Conservation (phyloP, 2,888 invertebrate species). For the Criorhina ranunculi region DNA sequence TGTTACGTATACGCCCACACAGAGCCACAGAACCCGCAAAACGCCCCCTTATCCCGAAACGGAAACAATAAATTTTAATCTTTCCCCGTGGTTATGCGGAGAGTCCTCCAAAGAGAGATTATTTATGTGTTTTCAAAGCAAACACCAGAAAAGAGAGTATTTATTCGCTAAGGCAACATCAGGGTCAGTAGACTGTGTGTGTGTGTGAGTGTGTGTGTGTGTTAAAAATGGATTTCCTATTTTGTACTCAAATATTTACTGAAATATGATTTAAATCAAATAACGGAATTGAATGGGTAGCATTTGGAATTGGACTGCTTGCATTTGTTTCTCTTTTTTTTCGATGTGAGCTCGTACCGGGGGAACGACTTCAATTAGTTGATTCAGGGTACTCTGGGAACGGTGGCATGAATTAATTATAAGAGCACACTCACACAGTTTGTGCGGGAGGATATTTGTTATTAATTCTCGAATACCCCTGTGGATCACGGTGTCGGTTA, state of each 20-base stretch:
- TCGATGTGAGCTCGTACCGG: background rate
- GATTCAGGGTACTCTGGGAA: constrained; percentile 20
- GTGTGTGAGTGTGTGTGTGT: too few species aligned
- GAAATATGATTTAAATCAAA: constrained; percentile 26
- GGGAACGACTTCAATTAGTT: constrained; percentile 38
- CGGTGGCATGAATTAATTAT: constrained; percentile 45
- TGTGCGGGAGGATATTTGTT: constrained; percentile 14
- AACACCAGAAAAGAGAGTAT: constrained; percentile 13
- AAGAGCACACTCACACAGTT: constrained; percentile 40
- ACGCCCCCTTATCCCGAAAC: constrained; percentile 22
- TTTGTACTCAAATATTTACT: constrained; percentile 25
- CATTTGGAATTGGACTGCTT: background rate
- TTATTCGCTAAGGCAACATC: background rate
- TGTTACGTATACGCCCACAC: constrained; percentile 25
- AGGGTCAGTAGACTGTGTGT: too few species aligned
- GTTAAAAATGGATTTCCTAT: constrained; percentile 9
- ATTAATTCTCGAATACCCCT: constrained; percentile 51
- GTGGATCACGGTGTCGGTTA: constrained; percentile 28
- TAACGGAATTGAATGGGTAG: background rate
- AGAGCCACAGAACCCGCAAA: background rate
- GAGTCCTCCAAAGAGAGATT: constrained; percentile 1
- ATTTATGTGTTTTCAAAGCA: constrained; percentile 30
- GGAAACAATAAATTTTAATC: constrained; percentile 63
- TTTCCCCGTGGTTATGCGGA: constrained; percentile 38
- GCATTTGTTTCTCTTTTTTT: background rate